Evolutionary conservation across 2,113 vertebrate species (phyloP).

Genomic region (Orthochromis indermauri): DNA sequence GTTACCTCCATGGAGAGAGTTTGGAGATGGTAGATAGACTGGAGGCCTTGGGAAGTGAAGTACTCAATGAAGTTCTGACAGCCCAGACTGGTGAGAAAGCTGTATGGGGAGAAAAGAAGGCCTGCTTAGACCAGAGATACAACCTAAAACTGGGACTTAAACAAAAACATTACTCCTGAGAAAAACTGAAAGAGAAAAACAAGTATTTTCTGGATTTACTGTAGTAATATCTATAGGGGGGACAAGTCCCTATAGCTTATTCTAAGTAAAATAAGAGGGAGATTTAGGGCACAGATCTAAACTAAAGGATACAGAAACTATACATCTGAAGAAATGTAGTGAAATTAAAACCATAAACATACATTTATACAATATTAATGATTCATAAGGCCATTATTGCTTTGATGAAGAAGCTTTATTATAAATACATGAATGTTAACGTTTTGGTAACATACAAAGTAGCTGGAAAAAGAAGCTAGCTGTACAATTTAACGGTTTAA

Average conservation of each 20-base stretch:
- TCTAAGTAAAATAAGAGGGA: neutral
- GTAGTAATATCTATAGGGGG: neutral
- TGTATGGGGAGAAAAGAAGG: constrained; percentile 78
- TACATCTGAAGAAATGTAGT: neutral
- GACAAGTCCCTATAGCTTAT: neutral
- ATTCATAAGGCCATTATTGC: constrained; percentile 71
- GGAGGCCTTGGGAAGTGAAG: constrained; percentile 95
- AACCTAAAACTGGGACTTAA: neutral
- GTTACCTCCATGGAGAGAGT: constrained; percentile 95
- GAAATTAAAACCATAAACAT: constrained; percentile 32
- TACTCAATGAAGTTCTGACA: constrained; percentile 98
- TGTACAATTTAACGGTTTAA: constrained; percentile 45
- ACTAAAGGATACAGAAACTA: neutral
- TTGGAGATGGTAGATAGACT: constrained; percentile 97
- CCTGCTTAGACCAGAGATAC: constrained; percentile 57
- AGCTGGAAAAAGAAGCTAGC: constrained; percentile 25
- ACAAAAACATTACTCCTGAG: neutral
- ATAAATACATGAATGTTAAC: constrained; percentile 71
- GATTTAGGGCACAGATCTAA: neutral
- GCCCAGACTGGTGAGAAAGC: constrained; percentile 95
- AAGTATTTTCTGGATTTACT: neutral
- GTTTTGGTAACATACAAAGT: constrained; percentile 63
- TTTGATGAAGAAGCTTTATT: constrained; percentile 75
- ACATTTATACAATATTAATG: constrained; percentile 61
- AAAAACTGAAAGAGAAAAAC: neutral